These are phyloP conservation scores for Scaptomyza graminum DNA, from an alignment of 1,140 invertebrate species.

Conservation along the genomic window DNA sequence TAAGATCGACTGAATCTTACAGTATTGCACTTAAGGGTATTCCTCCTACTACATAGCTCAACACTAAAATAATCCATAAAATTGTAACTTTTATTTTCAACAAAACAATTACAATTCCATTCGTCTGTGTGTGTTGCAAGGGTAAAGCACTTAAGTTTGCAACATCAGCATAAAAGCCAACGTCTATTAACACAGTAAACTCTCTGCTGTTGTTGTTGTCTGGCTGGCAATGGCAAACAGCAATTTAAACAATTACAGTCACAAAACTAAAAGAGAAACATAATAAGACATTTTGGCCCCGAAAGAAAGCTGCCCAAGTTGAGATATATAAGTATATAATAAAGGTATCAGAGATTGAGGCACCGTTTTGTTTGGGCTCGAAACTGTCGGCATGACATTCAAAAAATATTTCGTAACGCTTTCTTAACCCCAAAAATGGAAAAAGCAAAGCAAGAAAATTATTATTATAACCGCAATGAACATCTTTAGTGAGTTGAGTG, in stretches of 20 bases:
- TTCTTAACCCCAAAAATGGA: constrained; percentile 54
- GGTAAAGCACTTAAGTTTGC: constrained; percentile 62
- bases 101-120: constrained; percentile 23
- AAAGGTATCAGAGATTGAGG: constrained; percentile 3
- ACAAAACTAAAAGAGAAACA: neutral
- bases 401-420: constrained; percentile 69
- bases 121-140: constrained; percentile 54
- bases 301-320: constrained; percentile 29
- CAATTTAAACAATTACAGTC: constrained; percentile 48
- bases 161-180: constrained; percentile 54
- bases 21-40: no score
- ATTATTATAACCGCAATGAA: constrained; percentile 15
- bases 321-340: neutral
- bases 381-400: constrained; percentile 26
- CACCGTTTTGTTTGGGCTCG: constrained; percentile 4
- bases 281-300: constrained; percentile 32
- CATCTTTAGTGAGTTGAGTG: neutral
- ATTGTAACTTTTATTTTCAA: constrained; percentile 1
- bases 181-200: constrained; percentile 76
- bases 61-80: no score
- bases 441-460: constrained; percentile 38
- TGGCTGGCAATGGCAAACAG: constrained; percentile 51
- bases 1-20: no score
- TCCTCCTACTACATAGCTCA: no score
- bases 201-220: constrained; percentile 54